phyloP scores from a whole-genome alignment of 2,113 vertebrate genomes.

The Symphodus melops region DNA sequence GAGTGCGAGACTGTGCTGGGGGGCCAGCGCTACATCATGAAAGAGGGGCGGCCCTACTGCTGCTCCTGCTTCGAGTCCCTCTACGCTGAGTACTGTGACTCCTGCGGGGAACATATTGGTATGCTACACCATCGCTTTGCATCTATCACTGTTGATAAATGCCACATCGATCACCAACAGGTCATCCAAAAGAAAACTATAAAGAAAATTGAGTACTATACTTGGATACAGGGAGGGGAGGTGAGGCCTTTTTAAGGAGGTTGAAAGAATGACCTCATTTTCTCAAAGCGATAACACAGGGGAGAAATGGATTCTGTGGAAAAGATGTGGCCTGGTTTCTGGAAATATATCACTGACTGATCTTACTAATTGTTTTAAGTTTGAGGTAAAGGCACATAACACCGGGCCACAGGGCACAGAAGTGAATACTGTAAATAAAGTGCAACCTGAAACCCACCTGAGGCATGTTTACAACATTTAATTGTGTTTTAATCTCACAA shows the following conservation, averaged over 20 bases:
- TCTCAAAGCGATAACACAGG: neutral
- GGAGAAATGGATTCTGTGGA: neutral
- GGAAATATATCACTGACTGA: slow-evolving; percentile 29
- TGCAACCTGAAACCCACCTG: slow-evolving; percentile 5
- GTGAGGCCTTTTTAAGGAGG: slow-evolving; percentile 7
- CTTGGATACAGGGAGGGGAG: neutral
- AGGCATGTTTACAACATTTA: slow-evolving; percentile 12
- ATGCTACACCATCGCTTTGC: slow-evolving; percentile 52
- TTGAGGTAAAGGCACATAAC: neutral
- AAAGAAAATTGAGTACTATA: neutral
- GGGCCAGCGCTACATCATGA: slow-evolving; percentile 99
- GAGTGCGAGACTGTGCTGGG: slow-evolving; percentile 96
- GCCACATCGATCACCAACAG: slow-evolving; percentile 7
- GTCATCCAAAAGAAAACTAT: slow-evolving; percentile 8
- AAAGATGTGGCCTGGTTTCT: slow-evolving; percentile 33
- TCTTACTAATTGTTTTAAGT: neutral
- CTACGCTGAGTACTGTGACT: slow-evolving; percentile 97
- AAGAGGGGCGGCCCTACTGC: slow-evolving; percentile 97
- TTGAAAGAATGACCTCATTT: slow-evolving; percentile 45
- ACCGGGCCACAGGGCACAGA: slow-evolving; percentile 17
- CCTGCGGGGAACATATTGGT: slow-evolving; percentile 98
- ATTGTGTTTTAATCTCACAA: slow-evolving; percentile 3
- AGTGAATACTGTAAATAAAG: slow-evolving; percentile 12
- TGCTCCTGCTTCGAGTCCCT: slow-evolving; percentile 97
- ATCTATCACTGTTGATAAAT: slow-evolving; percentile 21